These are phyloP conservation scores for Alauda arvensis DNA, from an alignment of 2,797 vertebrate species.

Conservation along the genomic window DNA sequence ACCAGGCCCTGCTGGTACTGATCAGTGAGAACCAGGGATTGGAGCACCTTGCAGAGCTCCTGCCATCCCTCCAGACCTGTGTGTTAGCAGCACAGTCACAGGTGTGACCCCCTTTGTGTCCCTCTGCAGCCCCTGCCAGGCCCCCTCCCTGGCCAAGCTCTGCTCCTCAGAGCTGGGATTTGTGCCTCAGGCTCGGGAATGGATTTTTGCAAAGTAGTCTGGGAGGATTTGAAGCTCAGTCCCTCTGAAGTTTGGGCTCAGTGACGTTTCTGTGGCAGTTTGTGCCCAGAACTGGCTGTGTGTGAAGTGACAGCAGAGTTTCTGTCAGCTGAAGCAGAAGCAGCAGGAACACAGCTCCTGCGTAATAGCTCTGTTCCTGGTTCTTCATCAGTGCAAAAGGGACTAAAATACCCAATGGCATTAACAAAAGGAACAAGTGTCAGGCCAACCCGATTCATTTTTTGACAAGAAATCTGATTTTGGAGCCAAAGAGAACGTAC, in stretches of 20 bases:
- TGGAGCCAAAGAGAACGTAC: neutral
- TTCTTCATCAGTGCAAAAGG: neutral
- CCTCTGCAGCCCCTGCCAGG: neutral
- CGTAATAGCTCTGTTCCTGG: neutral
- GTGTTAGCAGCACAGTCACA: neutral
- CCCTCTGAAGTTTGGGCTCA: neutral
- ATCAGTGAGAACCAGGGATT: neutral
- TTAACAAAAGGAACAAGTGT: conserved; percentile 13
- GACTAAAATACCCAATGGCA: conserved; percentile 30
- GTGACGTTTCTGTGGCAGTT: conserved; percentile 22
- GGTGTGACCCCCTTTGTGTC: neutral
- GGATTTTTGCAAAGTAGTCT: neutral
- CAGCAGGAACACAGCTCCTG: neutral
- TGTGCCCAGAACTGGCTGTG: conserved; percentile 4
- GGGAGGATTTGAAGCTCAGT: neutral
- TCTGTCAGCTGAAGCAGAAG: conserved; percentile 21
- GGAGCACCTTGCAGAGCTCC: neutral
- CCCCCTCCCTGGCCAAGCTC: neutral
- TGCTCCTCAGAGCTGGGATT: neutral
- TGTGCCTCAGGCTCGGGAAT: neutral
- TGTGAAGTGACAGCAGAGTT: conserved; percentile 27
- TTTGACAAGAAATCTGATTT: conserved; percentile 4
- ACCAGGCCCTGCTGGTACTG: neutral
- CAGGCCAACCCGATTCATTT: conserved; percentile 23
- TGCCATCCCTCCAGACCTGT: neutral